A percentile compares a stretch with the other conserved stretches of the same genome.
Evolutionary conservation across 2,113 vertebrate species (phyloP).

Genomic region (Colius striatus): DNA sequence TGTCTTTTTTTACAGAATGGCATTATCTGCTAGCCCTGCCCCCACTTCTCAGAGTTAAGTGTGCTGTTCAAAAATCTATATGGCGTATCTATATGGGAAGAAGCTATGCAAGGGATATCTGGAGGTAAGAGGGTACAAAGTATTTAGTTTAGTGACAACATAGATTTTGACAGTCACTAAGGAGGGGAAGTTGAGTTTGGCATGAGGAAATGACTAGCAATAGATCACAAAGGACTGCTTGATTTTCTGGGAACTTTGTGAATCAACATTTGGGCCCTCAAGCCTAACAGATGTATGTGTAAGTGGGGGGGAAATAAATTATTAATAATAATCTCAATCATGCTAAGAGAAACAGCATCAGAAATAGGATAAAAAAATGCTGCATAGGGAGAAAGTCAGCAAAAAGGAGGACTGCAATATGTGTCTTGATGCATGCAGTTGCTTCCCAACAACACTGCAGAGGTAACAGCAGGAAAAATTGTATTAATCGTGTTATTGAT

Average conservation of each 20-base stretch:
- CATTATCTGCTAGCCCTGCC: neutral
- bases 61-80: neutral
- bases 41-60: neutral
- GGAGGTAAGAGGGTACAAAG: neutral
- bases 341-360: neutral
- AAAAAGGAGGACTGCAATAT: neutral
- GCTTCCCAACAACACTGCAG: neutral
- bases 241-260: neutral
- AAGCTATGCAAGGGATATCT: neutral
- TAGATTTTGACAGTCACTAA: neutral
- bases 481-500: constrained; percentile 14
- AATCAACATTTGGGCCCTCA: neutral
- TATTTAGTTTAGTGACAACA: neutral
- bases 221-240: neutral
- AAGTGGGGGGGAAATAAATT: neutral
- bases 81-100: neutral
- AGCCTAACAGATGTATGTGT: neutral
- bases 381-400: neutral
- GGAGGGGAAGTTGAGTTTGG: neutral
- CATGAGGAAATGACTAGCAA: neutral
- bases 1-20: neutral
- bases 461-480: neutral
- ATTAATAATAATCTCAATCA: neutral
- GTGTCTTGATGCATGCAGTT: neutral
- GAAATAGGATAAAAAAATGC: neutral